Conservation (phyloP, 2,888 invertebrate genomes). For the Teleiodes luculella region DNA sequence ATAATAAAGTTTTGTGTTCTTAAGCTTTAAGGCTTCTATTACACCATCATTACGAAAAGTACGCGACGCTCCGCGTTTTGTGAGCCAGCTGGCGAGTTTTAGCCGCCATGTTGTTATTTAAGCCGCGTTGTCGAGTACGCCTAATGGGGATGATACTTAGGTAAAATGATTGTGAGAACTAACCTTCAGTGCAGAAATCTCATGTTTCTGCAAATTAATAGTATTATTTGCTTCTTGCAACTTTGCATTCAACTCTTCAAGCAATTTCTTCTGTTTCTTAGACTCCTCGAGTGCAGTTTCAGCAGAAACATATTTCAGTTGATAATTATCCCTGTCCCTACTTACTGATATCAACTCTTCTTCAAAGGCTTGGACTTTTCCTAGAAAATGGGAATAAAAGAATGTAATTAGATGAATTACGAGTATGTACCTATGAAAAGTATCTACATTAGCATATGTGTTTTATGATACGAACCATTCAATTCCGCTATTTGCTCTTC, state of each 20-base stretch:
- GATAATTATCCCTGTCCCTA: constrained; percentile 66
- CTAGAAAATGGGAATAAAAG: constrained; percentile 34
- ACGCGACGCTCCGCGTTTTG: too few species aligned
- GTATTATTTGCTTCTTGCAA: constrained; percentile 59
- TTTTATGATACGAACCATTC: constrained; percentile 55
- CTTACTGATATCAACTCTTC: constrained; percentile 68
- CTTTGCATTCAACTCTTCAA: constrained; percentile 73
- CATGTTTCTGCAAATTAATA: constrained; percentile 66
- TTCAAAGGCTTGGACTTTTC: constrained; percentile 66
- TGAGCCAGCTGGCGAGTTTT: too few species aligned
- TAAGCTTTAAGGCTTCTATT: too few species aligned
- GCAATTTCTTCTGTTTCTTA: constrained; percentile 75
- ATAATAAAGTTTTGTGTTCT: too few species aligned
- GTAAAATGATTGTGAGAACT: too few species aligned
- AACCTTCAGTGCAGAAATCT: constrained; percentile 65
- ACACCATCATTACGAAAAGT: too few species aligned
- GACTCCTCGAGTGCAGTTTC: constrained; percentile 74
- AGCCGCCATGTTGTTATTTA: too few species aligned
- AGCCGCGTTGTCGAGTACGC: too few species aligned
- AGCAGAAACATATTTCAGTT: constrained; percentile 69
- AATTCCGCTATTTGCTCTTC: constrained; percentile 74
- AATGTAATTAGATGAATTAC: too few species aligned
- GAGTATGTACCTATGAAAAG: too few species aligned
- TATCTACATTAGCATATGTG: too few species aligned
- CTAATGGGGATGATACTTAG: too few species aligned